phyloP scores from a whole-genome alignment of 1,140 invertebrate genomes.

The Cydia splendana region DNA sequence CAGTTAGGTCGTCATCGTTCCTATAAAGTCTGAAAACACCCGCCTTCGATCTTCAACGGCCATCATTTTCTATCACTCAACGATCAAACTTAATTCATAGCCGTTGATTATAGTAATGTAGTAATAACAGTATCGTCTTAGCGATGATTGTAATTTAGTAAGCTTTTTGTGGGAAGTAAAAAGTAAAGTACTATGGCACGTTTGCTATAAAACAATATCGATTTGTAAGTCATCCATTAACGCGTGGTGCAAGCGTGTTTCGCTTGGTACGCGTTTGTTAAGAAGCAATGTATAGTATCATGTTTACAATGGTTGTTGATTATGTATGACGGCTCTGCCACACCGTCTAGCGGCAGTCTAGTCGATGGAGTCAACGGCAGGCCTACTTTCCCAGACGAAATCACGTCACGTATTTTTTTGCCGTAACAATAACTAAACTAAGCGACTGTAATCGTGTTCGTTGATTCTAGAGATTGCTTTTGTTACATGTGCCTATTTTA shows the following conservation, averaged over 20 bases:
- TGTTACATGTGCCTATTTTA: not conserved
- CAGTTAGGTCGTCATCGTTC: not conserved
- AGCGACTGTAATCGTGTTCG: conserved; percentile 54
- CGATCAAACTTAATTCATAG: conserved; percentile 32
- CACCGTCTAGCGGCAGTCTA: conserved; percentile 68
- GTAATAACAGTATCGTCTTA: conserved; percentile 31
- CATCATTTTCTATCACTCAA: conserved; percentile 25
- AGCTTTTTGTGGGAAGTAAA: conserved; percentile 24
- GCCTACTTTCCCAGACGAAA: conserved; percentile 66
- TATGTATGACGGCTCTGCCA: not conserved
- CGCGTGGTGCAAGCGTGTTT: not conserved
- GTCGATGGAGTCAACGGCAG: conserved; percentile 60
- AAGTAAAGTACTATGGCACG: conserved; percentile 1
- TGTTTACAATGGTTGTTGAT: not conserved
- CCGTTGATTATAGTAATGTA: conserved; percentile 22
- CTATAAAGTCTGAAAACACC: not conserved
- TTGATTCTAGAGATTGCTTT: conserved; percentile 15
- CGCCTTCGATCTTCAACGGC: not conserved
- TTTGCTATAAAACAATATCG: not conserved
- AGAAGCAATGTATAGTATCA: not conserved
- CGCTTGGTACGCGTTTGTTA: not conserved
- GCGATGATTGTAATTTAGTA: conserved; percentile 25
- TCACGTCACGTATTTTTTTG: conserved; percentile 59
- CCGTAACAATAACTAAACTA: conserved; percentile 61
- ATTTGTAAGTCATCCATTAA: not conserved